Evolutionary conservation across 2,113 vertebrate species (phyloP), one percentile per base, ranked within the genome.

Genomic region (Polyodon spathula): DNA sequence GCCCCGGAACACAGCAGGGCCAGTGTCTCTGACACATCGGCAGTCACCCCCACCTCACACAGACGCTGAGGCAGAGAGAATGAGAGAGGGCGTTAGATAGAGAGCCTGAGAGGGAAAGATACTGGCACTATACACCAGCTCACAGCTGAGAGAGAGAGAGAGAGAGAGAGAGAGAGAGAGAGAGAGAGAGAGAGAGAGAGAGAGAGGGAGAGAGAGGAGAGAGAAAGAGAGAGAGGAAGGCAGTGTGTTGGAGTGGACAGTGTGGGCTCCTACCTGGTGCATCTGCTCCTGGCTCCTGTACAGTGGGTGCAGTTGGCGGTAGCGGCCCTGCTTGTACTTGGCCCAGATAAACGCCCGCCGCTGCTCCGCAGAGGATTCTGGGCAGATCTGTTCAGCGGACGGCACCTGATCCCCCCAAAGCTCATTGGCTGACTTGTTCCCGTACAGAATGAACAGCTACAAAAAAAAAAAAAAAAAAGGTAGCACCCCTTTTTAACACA

Each of bases 1-100:
- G 81, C 79, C 56, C 86, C 86, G 0, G 86, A 89, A 17, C 81
- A 86, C 66, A 89, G 77, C 54, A 89, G 72, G 39, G 74, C 78
- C 69, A 89, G 67, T 0, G 83, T 85, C 66, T 88, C 86, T 6
- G 78, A 68, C 0, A 89, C 27, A 3, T 85, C 55, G 0, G 67
- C 62, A 5, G 72, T 74, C 55, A 73, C 70, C 15, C 80, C 83
- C 55, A 86, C 82, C 70, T 84, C 71, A 63, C 73, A 63, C 59
- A 89, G 72, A 62, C 81, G 77, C 86, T 54, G 1, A 4, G 16
- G 16, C 14, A 27, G 52, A 8, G n/a, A 54, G 8, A n/a, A 15
- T 9, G 7, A 54, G 6, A 54, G 1, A n/a, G 8, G 52, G n/a
- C n/a, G n/a, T n/a, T n/a, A n/a, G n/a, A n/a, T n/a, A 8, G 44